Percentiles rank a stretch among this genome's conserved stretches.
Evolutionary conservation across 2,113 vertebrate genomes (phyloP).

Genomic region (Nipponia nippon): DNA sequence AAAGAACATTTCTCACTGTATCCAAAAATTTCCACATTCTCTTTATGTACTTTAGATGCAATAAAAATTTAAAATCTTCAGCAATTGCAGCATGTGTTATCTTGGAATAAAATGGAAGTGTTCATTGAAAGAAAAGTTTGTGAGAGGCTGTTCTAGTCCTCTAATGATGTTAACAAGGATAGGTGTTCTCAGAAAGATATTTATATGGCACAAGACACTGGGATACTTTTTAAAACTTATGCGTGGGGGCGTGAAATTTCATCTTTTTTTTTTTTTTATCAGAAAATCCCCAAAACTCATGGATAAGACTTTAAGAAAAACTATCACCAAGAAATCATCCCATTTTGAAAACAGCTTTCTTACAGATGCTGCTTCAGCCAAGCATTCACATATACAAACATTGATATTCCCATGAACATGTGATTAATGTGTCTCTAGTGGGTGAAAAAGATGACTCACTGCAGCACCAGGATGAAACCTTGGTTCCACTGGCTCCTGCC

Average conservation of each 20-base stretch:
- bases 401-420: background rate
- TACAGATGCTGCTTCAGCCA: background rate
- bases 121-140: background rate
- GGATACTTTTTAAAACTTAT: background rate
- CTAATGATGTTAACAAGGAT: background rate
- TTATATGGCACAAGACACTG: background rate
- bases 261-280: accelerated
- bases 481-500: background rate
- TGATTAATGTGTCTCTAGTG: background rate
- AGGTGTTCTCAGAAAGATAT: background rate
- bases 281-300: background rate
- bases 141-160: background rate
- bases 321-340: background rate
- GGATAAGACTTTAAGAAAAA: background rate
- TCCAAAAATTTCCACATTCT: background rate
- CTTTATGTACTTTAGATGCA: background rate
- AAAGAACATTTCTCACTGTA: background rate
- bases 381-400: background rate
- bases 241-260: background rate
- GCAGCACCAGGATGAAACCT: background rate
- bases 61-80: background rate
- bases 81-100: background rate
- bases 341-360: background rate
- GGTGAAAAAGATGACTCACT: background rate
- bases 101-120: background rate